Evolutionary conservation across 2,888 invertebrate species (phyloP).

Genomic region (Nasonovia ribisnigri): DNA sequence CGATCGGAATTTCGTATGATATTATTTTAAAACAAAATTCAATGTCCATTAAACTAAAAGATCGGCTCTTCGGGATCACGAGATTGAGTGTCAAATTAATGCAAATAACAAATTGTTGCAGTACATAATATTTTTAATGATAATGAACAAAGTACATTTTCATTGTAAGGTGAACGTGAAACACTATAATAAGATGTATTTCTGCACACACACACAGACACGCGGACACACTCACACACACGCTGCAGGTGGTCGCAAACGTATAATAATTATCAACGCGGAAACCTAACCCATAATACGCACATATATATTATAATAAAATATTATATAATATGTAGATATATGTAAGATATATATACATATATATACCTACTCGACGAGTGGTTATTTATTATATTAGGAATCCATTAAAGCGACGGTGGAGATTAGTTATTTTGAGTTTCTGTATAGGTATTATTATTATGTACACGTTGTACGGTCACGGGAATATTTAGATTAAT

Average conservation of each 20-base stretch:
- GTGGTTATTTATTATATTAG: conserved; percentile 16
- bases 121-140: background rate
- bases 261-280: background rate
- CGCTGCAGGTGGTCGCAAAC: background rate
- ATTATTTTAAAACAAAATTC: background rate
- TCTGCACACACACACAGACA: background rate
- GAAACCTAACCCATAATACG: conserved; percentile 9
- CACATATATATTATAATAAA: background rate
- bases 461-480: background rate
- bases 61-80: background rate
- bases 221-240: background rate
- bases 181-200: background rate
- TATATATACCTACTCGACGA: background rate
- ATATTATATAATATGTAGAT: background rate
- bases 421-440: background rate
- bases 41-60: background rate
- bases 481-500: conserved; percentile 33
- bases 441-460: no score
- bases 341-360: background rate
- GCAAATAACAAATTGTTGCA: background rate
- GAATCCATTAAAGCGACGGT: conserved; percentile 19
- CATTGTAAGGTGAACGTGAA: background rate
- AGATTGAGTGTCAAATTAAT: background rate
- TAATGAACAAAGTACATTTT: background rate
- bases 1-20: background rate